Base-by-base conservation (phyloP, 2,113 vertebrate species). In the Syngnathus scovelli region DNA sequence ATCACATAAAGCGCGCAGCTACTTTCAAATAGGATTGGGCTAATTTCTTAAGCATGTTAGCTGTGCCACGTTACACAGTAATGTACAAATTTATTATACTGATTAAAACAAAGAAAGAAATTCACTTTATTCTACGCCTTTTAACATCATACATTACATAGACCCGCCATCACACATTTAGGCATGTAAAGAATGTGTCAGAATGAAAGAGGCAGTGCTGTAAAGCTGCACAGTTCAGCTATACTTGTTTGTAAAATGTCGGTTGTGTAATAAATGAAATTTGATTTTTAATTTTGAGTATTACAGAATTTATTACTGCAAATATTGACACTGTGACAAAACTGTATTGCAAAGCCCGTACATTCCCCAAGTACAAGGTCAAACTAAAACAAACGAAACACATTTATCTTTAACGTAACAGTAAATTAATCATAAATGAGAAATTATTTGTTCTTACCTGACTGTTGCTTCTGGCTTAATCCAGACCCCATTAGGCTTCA, bases 401-500 rank as follows among this genome's bases (percentile, higher is more conserved):
- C 4, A 48, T 27, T 0, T n/a, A 33, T 33, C 27, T 36, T 6
- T 59, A 6, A 51, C 21, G 33, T 48, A 61, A 13, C 21, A 16
- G 23, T 56, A 38, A 41, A 59, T 37, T 48, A 61, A 13, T 18
- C 11, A 18, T 56, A 27, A 41, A 59, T 37, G 7, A 5, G 49
- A 2, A 21, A 58, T 43, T 27, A 44, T 37, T 63, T 33, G 6
- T 19, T 4, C 74, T 69, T 82, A 92, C 91, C 91, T 83, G 75
- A 33, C 52, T 78, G 15, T 68, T 84, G 38, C 38, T 62, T 75
- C 64, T 90, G 91, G 51, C 90, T 88, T 10, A 80, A 46, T 77
- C 75, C 86, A 80, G 88, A 81, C 74, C 91, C 90, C 90, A 92
- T 92, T n/a, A 3, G 71, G 66, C 68, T 76, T 76, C 72, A 70